phyloP scores from a whole-genome alignment of 2,888 invertebrate genomes.

The Xanthostigma xanthostigma region DNA sequence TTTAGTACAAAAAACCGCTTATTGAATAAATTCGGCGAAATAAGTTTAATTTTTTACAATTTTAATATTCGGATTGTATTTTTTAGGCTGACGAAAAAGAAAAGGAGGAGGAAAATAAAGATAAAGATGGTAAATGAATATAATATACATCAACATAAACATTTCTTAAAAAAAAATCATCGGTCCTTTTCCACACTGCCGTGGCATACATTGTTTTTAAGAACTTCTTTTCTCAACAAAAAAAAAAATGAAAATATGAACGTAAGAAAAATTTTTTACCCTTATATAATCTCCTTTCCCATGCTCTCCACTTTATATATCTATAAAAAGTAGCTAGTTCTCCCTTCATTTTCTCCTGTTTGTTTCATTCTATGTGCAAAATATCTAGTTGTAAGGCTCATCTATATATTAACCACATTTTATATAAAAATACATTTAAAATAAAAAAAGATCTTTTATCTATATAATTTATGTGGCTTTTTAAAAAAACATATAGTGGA shows the following conservation, averaged over 20 bases:
- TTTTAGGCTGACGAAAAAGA: slow-evolving; percentile 62
- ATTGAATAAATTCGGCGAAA: slow-evolving; percentile 1
- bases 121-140: slow-evolving; percentile 40
- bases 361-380: slow-evolving; percentile 25
- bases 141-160: slow-evolving; percentile 7
- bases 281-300: no score
- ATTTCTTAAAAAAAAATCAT: background rate
- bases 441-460: slow-evolving; percentile 13
- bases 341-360: slow-evolving; percentile 4
- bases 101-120: slow-evolving; percentile 54
- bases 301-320: background rate
- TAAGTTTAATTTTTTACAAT: slow-evolving; percentile 5
- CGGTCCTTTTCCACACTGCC: background rate
- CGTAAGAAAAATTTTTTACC: no score
- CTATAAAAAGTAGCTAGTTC: background rate
- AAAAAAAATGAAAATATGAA: background rate
- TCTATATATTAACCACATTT: slow-evolving; percentile 15
- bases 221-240: background rate
- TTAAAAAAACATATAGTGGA: slow-evolving; percentile 22
- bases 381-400: slow-evolving; percentile 26
- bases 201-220: slow-evolving; percentile 1
- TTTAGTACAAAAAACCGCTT: no score
- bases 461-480: slow-evolving; percentile 23
- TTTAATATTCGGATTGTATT: slow-evolving; percentile 7
- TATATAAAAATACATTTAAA: slow-evolving; percentile 19